Percentiles rank a stretch among this genome's conserved stretches.
Evolutionary conservation across 1,140 invertebrate genomes (phyloP).

Genomic region (Brachionus plicatilis): DNA sequence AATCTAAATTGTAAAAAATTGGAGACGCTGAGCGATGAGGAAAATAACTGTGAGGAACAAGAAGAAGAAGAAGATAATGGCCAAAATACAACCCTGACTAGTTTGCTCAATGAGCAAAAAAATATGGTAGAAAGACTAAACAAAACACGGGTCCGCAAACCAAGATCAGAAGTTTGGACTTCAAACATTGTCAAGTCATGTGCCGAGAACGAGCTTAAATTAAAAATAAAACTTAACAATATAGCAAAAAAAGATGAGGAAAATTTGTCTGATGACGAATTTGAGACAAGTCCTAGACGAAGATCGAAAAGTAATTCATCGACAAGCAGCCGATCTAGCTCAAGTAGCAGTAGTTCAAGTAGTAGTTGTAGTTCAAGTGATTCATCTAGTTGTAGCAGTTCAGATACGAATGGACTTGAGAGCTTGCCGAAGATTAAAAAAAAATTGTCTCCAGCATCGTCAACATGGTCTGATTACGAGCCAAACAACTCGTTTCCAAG

Average conservation of each 20-base stretch:
- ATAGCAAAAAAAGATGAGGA: not conserved
- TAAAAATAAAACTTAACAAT: slow-evolving; percentile 17
- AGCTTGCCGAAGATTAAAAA: not conserved
- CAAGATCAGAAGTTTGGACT: not conserved
- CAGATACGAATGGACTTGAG: not conserved
- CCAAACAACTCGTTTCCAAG: not conserved
- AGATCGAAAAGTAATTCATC: slow-evolving; percentile 12
- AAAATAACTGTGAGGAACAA: not conserved
- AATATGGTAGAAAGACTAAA: not conserved
- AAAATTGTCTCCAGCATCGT: not conserved
- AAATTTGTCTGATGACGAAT: slow-evolving; percentile 8
- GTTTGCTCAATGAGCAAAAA: not conserved
- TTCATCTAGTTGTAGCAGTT: not conserved
- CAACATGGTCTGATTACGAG: slow-evolving; percentile 13
- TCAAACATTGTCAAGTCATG: not conserved
- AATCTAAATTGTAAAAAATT: not conserved
- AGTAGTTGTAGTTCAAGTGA: slow-evolving; percentile 30
- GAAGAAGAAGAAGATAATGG: not conserved
- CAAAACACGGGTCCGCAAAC: not conserved
- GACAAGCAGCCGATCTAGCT: not conserved
- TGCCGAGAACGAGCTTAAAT: not conserved
- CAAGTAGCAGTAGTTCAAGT: not conserved
- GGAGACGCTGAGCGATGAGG: not conserved
- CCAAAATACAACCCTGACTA: not conserved
- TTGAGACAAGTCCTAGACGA: not conserved